Percentiles rank a stretch among this genome's conserved stretches.
Evolutionary conservation across 2,888 invertebrate species (phyloP).

Genomic region (Thymelicus acteon): DNA sequence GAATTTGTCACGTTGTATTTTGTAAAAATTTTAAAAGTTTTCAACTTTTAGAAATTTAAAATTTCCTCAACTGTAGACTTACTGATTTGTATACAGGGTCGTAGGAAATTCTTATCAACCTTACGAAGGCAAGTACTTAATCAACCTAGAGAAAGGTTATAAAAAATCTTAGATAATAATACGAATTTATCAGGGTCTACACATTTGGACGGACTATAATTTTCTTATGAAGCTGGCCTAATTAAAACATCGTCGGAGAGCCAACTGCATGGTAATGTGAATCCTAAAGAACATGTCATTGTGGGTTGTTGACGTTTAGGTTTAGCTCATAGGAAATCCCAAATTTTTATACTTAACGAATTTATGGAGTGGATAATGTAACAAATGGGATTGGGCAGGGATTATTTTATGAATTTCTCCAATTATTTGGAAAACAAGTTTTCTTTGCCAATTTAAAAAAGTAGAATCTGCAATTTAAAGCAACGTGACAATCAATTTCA

Average conservation of each 20-base stretch:
- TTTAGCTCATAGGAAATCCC: too few relatives aligned
- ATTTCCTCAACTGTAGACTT: slow-evolving; percentile 30
- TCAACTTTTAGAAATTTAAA: slow-evolving; percentile 22
- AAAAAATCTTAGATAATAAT: slow-evolving; percentile 17
- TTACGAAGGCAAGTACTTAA: slow-evolving; percentile 22
- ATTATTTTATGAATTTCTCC: not conserved
- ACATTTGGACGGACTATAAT: slow-evolving; percentile 22
- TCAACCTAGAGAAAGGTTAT: slow-evolving; percentile 5
- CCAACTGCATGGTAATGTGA: too few relatives aligned
- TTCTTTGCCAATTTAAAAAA: not conserved
- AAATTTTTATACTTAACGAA: too few relatives aligned
- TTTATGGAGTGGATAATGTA: too few relatives aligned
- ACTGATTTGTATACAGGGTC: slow-evolving; percentile 29
- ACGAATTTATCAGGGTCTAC: slow-evolving; percentile 31
- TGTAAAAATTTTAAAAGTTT: slow-evolving; percentile 27
- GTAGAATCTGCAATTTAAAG: not conserved
- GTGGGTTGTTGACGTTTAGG: too few relatives aligned
- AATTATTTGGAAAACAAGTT: not conserved
- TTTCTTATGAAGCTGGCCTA: slow-evolving; percentile 10
- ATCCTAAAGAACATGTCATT: too few relatives aligned
- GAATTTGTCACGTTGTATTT: slow-evolving; percentile 32
- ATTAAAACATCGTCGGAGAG: too few relatives aligned
- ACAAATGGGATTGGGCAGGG: too few relatives aligned
- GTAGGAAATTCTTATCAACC: slow-evolving; percentile 28
- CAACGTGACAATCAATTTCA: slow-evolving; percentile 25